phyloP scores from a whole-genome alignment of 2,113 vertebrate genomes.

The Leptobrachium leishanense region DNA sequence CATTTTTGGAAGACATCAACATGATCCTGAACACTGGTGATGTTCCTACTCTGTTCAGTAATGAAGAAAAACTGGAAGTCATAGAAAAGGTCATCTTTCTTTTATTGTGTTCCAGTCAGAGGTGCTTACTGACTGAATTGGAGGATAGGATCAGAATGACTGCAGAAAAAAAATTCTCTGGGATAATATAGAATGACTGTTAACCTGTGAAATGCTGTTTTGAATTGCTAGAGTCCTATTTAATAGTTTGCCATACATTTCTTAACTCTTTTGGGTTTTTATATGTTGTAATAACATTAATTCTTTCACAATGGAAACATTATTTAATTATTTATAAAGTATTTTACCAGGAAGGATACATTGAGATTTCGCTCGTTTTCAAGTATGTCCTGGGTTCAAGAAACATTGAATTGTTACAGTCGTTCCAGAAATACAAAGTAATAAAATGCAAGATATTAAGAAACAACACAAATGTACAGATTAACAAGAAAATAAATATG shows the following conservation, averaged over 20 bases:
- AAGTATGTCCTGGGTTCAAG: no score
- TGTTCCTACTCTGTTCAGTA: slow-evolving; percentile 56
- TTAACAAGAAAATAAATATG: no score
- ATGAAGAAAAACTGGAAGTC: slow-evolving; percentile 61
- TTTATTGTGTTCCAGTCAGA: slow-evolving; percentile 45
- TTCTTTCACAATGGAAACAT: no score
- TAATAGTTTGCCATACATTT: not conserved
- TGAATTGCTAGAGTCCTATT: not conserved
- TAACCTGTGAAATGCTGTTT: not conserved
- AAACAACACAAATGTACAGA: no score
- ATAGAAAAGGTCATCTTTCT: slow-evolving; percentile 58
- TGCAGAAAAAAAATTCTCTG: not conserved
- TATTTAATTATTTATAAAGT: no score
- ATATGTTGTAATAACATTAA: no score
- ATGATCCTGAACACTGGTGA: slow-evolving; percentile 46
- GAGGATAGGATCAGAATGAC: slow-evolving; percentile 14
- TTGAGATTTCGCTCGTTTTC: no score
- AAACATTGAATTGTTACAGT: no score
- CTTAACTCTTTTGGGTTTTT: no score
- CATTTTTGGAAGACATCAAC: slow-evolving; percentile 60
- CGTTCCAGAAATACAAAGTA: no score
- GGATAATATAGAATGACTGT: not conserved
- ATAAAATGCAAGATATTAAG: no score
- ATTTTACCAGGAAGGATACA: no score
- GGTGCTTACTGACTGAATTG: slow-evolving; percentile 22